Evolutionary conservation across 1,140 invertebrate genomes (phyloP).

Genomic region (Ostrea denselamellosa): DNA sequence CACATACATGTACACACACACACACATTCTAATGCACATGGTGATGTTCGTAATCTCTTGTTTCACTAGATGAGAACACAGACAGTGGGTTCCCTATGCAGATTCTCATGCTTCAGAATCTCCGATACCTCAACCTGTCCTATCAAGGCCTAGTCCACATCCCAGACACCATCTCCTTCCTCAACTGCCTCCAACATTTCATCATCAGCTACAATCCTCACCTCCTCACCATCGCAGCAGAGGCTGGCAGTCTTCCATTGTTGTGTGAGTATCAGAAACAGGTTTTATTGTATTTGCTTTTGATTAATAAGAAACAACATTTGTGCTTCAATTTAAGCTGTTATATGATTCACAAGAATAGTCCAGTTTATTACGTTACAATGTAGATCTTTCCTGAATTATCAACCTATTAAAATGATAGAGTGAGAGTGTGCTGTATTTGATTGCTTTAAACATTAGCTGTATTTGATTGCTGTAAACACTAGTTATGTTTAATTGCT

Average conservation of each 20-base stretch:
- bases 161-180: conserved; percentile 65
- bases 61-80: conserved; percentile 67
- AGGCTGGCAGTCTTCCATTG: conserved; percentile 65
- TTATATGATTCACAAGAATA: no score
- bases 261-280: conserved; percentile 64
- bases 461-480: no score
- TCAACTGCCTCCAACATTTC: conserved; percentile 64
- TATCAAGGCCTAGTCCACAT: conserved; percentile 71
- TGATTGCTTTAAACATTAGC: no score
- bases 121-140: conserved; percentile 68
- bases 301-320: no score
- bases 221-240: conserved; percentile 67
- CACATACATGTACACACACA: no score
- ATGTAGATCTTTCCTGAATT: no score
- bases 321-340: no score
- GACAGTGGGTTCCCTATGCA: conserved; percentile 72
- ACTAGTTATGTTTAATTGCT: conserved; percentile 48
- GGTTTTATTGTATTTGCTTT: no score
- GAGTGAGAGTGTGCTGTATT: no score
- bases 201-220: conserved; percentile 71
- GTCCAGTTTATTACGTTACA: no score
- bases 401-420: background rate
- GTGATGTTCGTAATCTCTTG: no score
- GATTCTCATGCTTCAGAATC: conserved; percentile 63
- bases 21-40: no score